Evolutionary conservation across 2,888 invertebrate species (phyloP), one percentile per base, ranked within the genome.

Genomic region (Drosophila neotestacea): DNA sequence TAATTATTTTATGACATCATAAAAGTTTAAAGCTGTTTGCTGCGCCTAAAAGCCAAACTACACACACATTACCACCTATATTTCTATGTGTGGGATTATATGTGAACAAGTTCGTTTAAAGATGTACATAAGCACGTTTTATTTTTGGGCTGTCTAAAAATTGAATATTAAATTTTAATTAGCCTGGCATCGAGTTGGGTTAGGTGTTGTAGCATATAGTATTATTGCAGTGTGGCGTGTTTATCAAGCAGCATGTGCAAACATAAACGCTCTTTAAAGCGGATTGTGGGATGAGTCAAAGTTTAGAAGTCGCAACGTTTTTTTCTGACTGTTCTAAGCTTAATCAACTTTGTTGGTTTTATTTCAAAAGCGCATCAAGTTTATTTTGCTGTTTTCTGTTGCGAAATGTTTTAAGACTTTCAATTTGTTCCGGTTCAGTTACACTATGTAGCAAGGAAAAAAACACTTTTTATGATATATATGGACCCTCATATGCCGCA

Each of bases 1-100:
- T 87, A 86, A 90, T 89, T 90, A 86, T 81, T 89, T 89, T 85
- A 88, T 84, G 79, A 80, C 78, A 81, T 85, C 85, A 85, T 89
- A 83, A 88, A 90, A 80, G 75, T 77, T 54, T 69, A 70, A 70
- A 76, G 62, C 60, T 83, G 89, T 82, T 84, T 69, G 59, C 66
- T 56, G 73, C 69, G 83, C 77, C 82, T 85, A 82, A 86, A 86
- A 85, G 76, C 88, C 30, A 34, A 54, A 46, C 13, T 3, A 34
- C 46, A 56, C 56, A 28, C 47, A 44, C 34, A 56, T 11, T 5
- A 4, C 54, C 61, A 30, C 61, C 46, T 51, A 48, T 56, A 34
- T 55, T n/a, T 63, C 30, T 63, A 50, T 67, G 51, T 28, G 41
- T 13, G 34, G 13, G 51, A 10, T n/a, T 13, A 13, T 13, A 10